phyloP scores from a whole-genome alignment of 2,888 invertebrate species.

The Hesperia comma region DNA sequence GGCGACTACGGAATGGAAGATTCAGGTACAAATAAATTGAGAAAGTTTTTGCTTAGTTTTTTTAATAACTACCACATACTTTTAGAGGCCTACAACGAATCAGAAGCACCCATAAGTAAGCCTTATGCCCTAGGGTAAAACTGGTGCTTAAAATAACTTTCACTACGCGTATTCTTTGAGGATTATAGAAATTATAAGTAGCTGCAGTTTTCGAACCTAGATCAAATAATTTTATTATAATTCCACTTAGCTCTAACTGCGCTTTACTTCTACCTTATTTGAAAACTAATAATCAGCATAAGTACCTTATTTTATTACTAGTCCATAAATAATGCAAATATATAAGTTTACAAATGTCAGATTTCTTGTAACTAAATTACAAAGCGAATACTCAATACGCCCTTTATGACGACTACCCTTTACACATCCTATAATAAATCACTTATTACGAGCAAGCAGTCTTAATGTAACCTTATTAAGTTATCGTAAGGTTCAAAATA shows the following conservation, averaged over 20 bases:
- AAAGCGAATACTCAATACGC: constrained; percentile 12
- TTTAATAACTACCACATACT: too few species aligned
- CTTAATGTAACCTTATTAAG: background rate
- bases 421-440: constrained; percentile 24
- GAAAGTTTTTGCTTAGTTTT: too few species aligned
- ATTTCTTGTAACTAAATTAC: constrained; percentile 20
- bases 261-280: background rate
- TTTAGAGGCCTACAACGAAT: too few species aligned
- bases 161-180: too few species aligned
- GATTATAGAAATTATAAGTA: background rate
- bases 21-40: too few species aligned
- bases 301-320: background rate
- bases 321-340: background rate
- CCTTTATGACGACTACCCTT: constrained; percentile 4
- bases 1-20: too few species aligned
- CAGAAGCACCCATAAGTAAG: too few species aligned
- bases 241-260: background rate
- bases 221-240: background rate
- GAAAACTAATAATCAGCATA: too few species aligned
- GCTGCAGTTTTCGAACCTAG: background rate
- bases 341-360: constrained; percentile 21
- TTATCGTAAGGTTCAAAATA: background rate
- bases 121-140: too few species aligned
- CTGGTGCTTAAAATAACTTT: too few species aligned
- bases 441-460: background rate